Conservation (phyloP, 1,140 invertebrate genomes). For the Maniola jurtina region DNA sequence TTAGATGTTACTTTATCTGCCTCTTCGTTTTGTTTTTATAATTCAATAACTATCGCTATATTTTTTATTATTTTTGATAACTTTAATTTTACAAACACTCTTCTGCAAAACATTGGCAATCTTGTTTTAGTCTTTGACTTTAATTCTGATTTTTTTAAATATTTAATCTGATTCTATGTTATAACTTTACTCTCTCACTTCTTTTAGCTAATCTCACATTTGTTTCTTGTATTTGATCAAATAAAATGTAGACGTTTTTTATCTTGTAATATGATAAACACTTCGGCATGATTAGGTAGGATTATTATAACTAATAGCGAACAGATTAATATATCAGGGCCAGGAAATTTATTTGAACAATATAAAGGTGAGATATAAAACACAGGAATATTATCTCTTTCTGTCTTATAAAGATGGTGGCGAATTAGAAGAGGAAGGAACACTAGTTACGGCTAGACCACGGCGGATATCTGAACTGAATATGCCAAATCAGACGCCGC, state of each 20-base stretch:
- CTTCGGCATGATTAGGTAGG: slow-evolving; percentile 38
- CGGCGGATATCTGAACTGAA: slow-evolving; percentile 95
- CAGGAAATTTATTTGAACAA: neutral
- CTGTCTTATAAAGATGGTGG: slow-evolving; percentile 70
- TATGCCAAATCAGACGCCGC: slow-evolving; percentile 91
- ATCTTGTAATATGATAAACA: slow-evolving; percentile 10
- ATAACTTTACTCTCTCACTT: slow-evolving; percentile 27
- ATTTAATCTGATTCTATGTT: slow-evolving; percentile 31
- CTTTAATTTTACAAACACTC: slow-evolving; percentile 1
- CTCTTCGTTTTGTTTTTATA: slow-evolving; percentile 22
- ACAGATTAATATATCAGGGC: neutral
- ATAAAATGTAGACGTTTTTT: slow-evolving; percentile 18
- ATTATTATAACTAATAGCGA: neutral
- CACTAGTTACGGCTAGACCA: slow-evolving; percentile 87
- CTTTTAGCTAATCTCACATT: slow-evolving; percentile 26
- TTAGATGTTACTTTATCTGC: slow-evolving; percentile 26
- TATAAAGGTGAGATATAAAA: slow-evolving; percentile 12
- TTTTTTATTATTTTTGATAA: slow-evolving; percentile 1
- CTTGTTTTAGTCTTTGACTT: slow-evolving; percentile 42
- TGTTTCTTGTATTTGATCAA: slow-evolving; percentile 20
- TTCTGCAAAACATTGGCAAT: neutral
- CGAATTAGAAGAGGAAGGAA: slow-evolving; percentile 80
- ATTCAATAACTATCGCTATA: slow-evolving; percentile 8
- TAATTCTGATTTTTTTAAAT: slow-evolving; percentile 37
- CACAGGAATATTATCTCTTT: slow-evolving; percentile 42